These are phyloP conservation scores for Micromys minutus DNA, from an alignment of 2,113 vertebrate species.

Conservation along the genomic window DNA sequence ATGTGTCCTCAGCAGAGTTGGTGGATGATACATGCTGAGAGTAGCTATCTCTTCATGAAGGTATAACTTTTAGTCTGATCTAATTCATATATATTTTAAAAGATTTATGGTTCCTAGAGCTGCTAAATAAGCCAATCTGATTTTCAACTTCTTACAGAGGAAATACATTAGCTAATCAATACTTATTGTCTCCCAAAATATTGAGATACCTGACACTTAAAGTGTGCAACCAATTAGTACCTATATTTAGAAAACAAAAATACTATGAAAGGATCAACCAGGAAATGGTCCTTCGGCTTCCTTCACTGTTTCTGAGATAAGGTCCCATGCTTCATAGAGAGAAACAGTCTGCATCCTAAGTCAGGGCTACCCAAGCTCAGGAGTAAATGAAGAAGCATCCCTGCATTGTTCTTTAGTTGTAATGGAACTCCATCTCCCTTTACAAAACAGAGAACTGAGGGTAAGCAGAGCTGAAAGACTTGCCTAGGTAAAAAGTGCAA, in stretches of 20 bases:
- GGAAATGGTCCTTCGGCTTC: slow-evolving; percentile 19
- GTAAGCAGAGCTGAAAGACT: neutral
- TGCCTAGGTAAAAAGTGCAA: neutral
- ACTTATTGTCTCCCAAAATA: slow-evolving; percentile 42
- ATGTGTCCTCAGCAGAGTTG: neutral
- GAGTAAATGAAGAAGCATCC: neutral
- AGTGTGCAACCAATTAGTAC: slow-evolving; percentile 52
- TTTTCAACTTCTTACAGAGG: slow-evolving; percentile 3
- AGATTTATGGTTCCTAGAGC: neutral
- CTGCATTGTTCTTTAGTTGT: neutral
- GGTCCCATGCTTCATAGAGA: slow-evolving; percentile 36
- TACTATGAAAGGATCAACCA: slow-evolving; percentile 36
- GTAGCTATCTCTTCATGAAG: slow-evolving; percentile 6
- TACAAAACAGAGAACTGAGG: neutral
- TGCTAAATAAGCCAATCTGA: slow-evolving; percentile 24
- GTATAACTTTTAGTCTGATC: neutral
- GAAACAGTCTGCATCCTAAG: slow-evolving; percentile 14
- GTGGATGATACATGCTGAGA: neutral
- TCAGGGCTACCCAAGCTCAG: slow-evolving; percentile 6
- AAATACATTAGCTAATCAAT: slow-evolving; percentile 53
- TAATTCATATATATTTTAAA: neutral
- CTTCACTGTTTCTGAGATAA: slow-evolving; percentile 45
- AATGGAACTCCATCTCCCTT: neutral
- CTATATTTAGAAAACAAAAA: slow-evolving; percentile 58
- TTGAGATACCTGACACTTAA: slow-evolving; percentile 38